Base-by-base conservation (phyloP, 2,888 invertebrate genomes). In the Drosophila vallismaia region DNA sequence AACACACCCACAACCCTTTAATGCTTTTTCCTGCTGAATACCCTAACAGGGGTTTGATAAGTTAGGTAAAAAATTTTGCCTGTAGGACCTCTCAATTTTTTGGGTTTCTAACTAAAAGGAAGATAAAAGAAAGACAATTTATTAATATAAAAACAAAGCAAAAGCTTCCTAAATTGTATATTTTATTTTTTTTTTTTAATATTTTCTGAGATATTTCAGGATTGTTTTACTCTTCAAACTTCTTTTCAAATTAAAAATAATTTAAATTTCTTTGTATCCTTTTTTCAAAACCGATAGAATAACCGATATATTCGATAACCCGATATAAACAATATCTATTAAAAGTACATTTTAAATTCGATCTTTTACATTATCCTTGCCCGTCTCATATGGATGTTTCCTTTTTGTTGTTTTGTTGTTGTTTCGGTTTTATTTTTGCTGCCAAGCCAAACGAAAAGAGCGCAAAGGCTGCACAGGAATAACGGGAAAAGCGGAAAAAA, bases 381-480 rank as follows among this genome's bases (percentile, higher is more conserved):
- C 38, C 6, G 44, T 8, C 69, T 19, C 36, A 50, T 26, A 46
- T 45, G 54, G 19, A 44, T 67, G 42, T 67, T 19, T 19, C 19
- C 46, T 5, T n/a, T 10, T 19, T n/a, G n/a, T n/a, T n/a, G n/a
- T n/a, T 59, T 48, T 63, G 56, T 63, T 53, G 44, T 10, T 24
- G 24, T 24, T 50, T 7, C 44, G 53, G 29, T 56, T 33, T 60
- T 64, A 60, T 59, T 74, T 51, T 40, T 74, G 74, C 50, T 72
- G 67, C 67, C 69, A 74, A 81, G 14, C 64, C 68, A 71, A 79
- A 74, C 79, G 72, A 82, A 74, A 85, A 76, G 68, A 78, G 81
- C 66, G 71, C 79, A 71, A 62, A 46, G 70, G 62, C 62, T 57
- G 58, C 64, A 58, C 54, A 64, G 77, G 77, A 84, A 77, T 70